Conservation (phyloP, 2,888 invertebrate species). For the Xylota segnis region DNA sequence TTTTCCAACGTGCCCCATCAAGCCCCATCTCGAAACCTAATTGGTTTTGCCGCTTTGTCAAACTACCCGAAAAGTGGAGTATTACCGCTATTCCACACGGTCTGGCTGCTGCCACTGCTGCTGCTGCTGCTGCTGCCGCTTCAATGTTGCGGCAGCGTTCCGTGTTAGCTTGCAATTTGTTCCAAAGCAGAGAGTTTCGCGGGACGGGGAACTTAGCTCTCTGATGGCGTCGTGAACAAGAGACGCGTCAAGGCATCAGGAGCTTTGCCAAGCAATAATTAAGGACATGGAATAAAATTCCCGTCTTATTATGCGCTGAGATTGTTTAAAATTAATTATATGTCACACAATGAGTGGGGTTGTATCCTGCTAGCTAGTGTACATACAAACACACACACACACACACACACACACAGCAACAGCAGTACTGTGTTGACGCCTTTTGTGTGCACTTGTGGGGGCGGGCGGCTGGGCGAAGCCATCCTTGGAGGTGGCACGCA, state of each 20-base stretch:
- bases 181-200: constrained; percentile 8
- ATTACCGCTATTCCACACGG: constrained; percentile 38
- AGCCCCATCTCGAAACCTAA: constrained; percentile 61
- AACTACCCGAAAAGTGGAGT: constrained; percentile 64
- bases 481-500: constrained; percentile 5
- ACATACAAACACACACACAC: no score
- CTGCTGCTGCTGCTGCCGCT: constrained; percentile 7
- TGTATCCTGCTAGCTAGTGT: not conserved
- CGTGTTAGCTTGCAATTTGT: constrained; percentile 44
- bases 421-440: constrained; percentile 5
- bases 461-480: constrained; percentile 1
- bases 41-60: constrained; percentile 75
- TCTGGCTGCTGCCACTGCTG: not conserved
- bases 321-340: constrained; percentile 76
- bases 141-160: constrained; percentile 36
- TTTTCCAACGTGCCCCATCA: constrained; percentile 35
- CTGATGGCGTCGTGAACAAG: not conserved
- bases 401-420: not conserved
- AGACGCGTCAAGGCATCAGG: constrained; percentile 44
- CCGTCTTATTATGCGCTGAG: constrained; percentile 67
- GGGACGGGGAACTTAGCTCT: not conserved
- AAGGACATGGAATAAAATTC: constrained; percentile 58
- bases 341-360: constrained; percentile 59
- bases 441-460: constrained; percentile 46
- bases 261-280: constrained; percentile 60